phyloP scores from a whole-genome alignment of 2,797 vertebrate species.

The Coreius guichenoti region DNA sequence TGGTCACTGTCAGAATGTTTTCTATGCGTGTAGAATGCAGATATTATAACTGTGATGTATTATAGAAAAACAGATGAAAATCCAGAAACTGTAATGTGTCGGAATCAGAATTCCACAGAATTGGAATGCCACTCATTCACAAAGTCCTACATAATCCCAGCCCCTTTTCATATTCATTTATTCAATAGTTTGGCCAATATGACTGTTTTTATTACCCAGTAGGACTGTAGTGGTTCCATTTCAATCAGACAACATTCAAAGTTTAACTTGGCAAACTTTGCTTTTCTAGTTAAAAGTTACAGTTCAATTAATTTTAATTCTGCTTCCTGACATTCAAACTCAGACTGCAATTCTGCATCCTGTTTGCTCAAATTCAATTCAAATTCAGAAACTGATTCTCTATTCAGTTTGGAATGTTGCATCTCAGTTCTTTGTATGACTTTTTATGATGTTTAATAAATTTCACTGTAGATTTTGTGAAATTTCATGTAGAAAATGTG shows the following conservation, averaged over 20 bases:
- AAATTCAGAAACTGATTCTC: neutral
- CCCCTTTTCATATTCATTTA: neutral
- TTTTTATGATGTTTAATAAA: constrained; percentile 1
- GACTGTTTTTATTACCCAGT: neutral
- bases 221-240: neutral
- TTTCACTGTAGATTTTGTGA: too few species aligned
- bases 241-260: neutral
- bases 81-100: constrained; percentile 1
- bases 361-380: neutral
- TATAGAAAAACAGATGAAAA: constrained; percentile 3
- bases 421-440: neutral
- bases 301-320: neutral
- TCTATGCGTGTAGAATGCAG: constrained; percentile 1
- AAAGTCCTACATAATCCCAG: neutral
- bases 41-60: neutral
- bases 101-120: neutral
- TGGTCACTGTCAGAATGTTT: constrained; percentile 40
- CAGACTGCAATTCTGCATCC: neutral
- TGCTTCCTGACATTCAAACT: neutral
- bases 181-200: neutral
- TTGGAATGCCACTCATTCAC: neutral
- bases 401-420: neutral
- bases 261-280: neutral
- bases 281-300: neutral
- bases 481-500: neutral